Evolutionary conservation across 2,888 invertebrate genomes (phyloP), one percentile per base, ranked within the genome.

Genomic region (Ecliptopera silaceata): DNA sequence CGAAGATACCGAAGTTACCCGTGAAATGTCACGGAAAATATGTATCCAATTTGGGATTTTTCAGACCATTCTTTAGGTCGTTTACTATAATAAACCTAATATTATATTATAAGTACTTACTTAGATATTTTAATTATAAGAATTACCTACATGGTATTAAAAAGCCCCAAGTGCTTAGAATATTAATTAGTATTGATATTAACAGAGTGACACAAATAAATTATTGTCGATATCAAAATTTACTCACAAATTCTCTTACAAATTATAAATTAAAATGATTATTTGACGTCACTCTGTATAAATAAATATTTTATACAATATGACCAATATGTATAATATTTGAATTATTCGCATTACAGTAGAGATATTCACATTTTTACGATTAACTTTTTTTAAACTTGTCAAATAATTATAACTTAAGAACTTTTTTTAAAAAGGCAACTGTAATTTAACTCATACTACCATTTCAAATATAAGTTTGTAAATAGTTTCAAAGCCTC

Each of bases 11-110:
- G 29, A 46, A 42, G 42, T 51, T 39, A 46, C 11, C 10, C 22
- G 59, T 65, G 66, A 59, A 66, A 67, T 39, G 4, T n/a, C 39
- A n/a, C 20, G 18, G 22, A 15, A 36, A 20, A 70, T n/a, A 70
- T 59, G 68, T 77, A 75, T 80, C 77, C 74, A 80, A 74, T 49
- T 72, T 73, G 58, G 72, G 82, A 81, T 78, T 81, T 81, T 82
- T 75, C 79, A 47, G 59, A 59, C 59, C 59, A 43, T 13, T 58
- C 54, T 42, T 54, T 31, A 44, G 83, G 77, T 76, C 78, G 72
- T 75, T 50, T 26, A 49, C 50, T 46, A n/a, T n/a, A n/a, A n/a
- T n/a, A n/a, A n/a, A n/a, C n/a, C n/a, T n/a, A n/a, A n/a, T n/a
- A n/a, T 26, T 4, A 13, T 44, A 32, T 52, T 51, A 29, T 39